Evolutionary conservation across 2,113 vertebrate genomes (phyloP).

Genomic region (Gavialis gangeticus): DNA sequence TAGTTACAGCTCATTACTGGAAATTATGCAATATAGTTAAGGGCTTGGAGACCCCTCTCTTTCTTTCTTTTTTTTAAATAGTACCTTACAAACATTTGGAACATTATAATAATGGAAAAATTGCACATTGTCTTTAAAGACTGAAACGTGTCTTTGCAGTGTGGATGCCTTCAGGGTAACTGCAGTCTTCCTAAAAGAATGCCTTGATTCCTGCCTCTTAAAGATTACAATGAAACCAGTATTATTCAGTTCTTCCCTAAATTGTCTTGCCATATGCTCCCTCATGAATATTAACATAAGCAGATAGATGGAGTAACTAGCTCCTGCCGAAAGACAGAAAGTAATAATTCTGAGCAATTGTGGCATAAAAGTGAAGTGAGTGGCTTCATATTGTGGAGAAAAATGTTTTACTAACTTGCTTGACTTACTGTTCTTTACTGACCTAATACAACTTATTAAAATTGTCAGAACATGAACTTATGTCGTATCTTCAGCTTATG

Average conservation of each 20-base stretch:
- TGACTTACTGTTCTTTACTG: no score
- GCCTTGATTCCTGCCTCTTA: background rate
- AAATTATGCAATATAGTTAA: background rate
- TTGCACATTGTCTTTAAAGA: background rate
- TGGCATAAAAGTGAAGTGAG: background rate
- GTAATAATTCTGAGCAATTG: background rate
- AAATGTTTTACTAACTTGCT: no score
- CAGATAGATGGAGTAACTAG: background rate
- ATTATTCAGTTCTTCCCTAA: background rate
- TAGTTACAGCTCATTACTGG: background rate
- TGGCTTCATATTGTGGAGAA: no score
- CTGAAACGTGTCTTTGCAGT: background rate
- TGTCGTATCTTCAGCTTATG: background rate
- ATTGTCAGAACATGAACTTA: background rate
- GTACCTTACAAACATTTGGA: background rate
- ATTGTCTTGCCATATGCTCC: background rate
- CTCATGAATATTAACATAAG: conserved; percentile 37
- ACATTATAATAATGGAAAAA: background rate
- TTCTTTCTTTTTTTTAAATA: background rate
- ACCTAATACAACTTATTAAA: background rate
- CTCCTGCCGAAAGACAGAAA: background rate
- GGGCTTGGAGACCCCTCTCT: background rate
- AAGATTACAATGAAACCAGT: background rate
- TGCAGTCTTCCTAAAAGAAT: background rate
- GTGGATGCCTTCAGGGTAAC: background rate